Conservation (phyloP, 2,797 vertebrate genomes). For the Taeniopygia guttata region DNA sequence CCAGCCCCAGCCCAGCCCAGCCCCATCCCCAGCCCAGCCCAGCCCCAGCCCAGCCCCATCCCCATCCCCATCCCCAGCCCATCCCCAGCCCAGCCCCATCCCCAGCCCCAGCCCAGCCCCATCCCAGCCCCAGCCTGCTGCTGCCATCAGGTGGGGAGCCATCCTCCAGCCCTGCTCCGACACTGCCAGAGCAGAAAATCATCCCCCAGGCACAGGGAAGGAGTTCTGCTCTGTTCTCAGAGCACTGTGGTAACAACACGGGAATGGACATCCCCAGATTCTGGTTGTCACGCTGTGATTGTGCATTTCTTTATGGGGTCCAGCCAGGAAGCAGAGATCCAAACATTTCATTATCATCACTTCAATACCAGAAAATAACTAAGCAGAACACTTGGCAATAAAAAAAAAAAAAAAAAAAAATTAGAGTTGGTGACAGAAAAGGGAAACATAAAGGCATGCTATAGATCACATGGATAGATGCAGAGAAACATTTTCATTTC, state of each 20-base stretch:
- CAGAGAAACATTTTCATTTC: neutral
- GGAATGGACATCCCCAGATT: neutral
- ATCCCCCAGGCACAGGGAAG: accelerated
- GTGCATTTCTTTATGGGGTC: neutral
- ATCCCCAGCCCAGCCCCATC: no score
- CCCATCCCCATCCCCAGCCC: no score
- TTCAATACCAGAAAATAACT: neutral
- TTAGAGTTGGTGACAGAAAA: neutral
- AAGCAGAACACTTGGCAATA: neutral
- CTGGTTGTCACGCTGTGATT: neutral
- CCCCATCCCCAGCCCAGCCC: no score
- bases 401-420: neutral
- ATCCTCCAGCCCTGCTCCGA: neutral
- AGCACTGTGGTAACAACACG: accelerated
- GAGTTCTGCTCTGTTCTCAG: no score
- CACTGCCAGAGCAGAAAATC: neutral
- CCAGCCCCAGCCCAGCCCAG: no score
- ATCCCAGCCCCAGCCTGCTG: neutral
- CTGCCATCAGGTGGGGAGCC: neutral
- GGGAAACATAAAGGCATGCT: neutral
- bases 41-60: neutral
- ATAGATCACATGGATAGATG: accelerated
- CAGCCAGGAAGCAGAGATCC: neutral
- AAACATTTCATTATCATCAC: neutral
- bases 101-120: neutral